Base-by-base conservation (phyloP, 1,140 invertebrate species). In the Aphaenogaster ashmeadi region DNA sequence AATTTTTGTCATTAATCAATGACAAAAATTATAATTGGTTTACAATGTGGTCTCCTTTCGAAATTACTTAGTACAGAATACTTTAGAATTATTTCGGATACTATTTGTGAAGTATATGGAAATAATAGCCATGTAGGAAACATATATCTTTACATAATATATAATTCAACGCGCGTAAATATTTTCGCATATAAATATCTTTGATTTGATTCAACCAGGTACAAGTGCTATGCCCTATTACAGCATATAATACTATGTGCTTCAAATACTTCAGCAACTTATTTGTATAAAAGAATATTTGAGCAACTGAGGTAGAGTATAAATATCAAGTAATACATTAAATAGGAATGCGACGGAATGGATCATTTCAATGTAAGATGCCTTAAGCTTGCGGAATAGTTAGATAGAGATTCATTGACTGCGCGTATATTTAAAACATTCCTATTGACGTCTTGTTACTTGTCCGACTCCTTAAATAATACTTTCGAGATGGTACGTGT, bases 401-500 rank as follows among this genome's bases (percentile, higher is more conserved):
- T 60, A 27, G 41, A 27, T 27, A 27, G 27, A 27, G 27, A 52
- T 75, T 72, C 41, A 50, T 21, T 56, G 54, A 44, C 13, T n/a
- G 52, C 38, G n/a, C 38, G 1, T 74, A 11, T 21, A 11, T 21
- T 74, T 38, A 38, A 50, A 21, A 13, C 50, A 62, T 84, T 77
- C 38, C 78, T 80, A 80, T 83, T 47, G 36, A 69, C 36, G 27
- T 66, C 21, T 52, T 41, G 21, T 64, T 66, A 64, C 38, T 86
- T 64, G 18, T 86, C 50, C 18, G 56, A 36, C 5, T 84, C 38
- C 11, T 75, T 36, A 75, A 84, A 47, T 66, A 84, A 60, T 54
- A 88, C 47, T 27, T 90, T 87, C 47, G 78, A 80, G 54, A 93
- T 13, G 1, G 81, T 87, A 77, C 92, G 89, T 15, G 92, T 94